Evolutionary conservation across 1,140 invertebrate genomes (phyloP), one percentile per base, ranked within the genome.

Genomic region (Drosophila equinoxialis): DNA sequence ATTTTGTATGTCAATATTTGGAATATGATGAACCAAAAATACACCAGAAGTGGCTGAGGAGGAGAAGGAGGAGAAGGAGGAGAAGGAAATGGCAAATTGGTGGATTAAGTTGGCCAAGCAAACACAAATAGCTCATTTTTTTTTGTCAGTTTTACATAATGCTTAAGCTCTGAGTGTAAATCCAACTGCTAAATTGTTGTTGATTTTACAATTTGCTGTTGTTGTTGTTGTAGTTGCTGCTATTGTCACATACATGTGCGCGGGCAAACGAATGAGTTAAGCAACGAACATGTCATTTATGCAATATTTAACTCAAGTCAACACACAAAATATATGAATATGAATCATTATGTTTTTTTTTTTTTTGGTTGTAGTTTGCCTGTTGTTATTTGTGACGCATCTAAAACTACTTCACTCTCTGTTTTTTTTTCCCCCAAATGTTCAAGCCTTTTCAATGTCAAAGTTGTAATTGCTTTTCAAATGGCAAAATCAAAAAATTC

Each of bases 371-470:
- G 23, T 26, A 26, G 23, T 55, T 45, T 26, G 5, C 0, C 26
- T 26, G 26, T 26, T 65, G 66, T 63, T 57, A 65, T 69, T 68
- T 72, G 71, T 72, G 74, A 71, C 73, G 66, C 54, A 72, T 41
- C 57, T 59, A 37, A 72, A 51, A 58, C 48, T 42, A 73, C 17
- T 65, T 54, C 70, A 57, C 39, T 62, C 30, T 68, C 14, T 17
- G 30, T 20, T 61, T 13, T 39, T 42, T 62, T 13, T 20, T 13
- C 11, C 11, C 13, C 13, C 6, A 13, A 17, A 20, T 68, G 59
- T 70, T 75, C 33, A 73, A 77, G 81, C 57, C 68, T 66, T 74
- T 86, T 86, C 83, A 87, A 86, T 86, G 83, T 77, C 83, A 87
- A 76, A 73, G 65, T 51, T 79, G 65, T 87, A 82, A 82, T 86